Conservation (phyloP, 2,797 vertebrate species). For the Uromys caudimaculatus region DNA sequence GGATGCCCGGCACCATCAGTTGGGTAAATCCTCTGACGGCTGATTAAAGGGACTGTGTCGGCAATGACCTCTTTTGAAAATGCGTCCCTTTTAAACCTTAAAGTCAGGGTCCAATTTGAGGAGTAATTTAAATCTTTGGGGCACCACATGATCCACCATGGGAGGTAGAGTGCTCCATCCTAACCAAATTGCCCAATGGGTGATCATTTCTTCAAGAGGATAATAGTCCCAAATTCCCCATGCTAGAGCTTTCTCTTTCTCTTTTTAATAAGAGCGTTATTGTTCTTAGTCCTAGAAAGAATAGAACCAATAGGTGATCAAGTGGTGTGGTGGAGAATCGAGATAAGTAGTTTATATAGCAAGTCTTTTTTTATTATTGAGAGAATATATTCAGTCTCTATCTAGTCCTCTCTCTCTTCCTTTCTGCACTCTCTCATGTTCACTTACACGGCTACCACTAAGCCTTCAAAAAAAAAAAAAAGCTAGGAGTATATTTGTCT, state of each 20-base stretch:
- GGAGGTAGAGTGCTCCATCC: not conserved
- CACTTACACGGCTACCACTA: not conserved
- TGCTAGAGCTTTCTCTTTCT: slow-evolving; percentile 22
- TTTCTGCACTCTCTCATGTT: slow-evolving; percentile 6
- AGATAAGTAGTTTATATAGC: not conserved
- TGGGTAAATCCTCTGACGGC: slow-evolving; percentile 73
- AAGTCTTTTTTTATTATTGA: slow-evolving; percentile 26
- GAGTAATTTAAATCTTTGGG: slow-evolving; percentile 62
- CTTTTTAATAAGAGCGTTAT: slow-evolving; percentile 20
- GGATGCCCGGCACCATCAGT: slow-evolving; percentile 45
- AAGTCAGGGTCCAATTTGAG: slow-evolving; percentile 69
- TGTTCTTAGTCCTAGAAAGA: slow-evolving; percentile 52
- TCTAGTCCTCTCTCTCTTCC: not conserved
- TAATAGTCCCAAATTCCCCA: not conserved
- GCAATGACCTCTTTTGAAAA: slow-evolving; percentile 69
- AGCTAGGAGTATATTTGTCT: not conserved
- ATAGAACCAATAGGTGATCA: not conserved
- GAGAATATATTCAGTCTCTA: not conserved
- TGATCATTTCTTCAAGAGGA: slow-evolving; percentile 40
- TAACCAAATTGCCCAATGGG: not conserved
- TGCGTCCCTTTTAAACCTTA: slow-evolving; percentile 61
- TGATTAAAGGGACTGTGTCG: slow-evolving; percentile 80
- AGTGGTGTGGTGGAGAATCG: not conserved
- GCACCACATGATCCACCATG: not conserved
- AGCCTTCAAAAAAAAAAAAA: not conserved